Conservation (phyloP, 2,888 invertebrate species). For the Zonitis immaculata region DNA sequence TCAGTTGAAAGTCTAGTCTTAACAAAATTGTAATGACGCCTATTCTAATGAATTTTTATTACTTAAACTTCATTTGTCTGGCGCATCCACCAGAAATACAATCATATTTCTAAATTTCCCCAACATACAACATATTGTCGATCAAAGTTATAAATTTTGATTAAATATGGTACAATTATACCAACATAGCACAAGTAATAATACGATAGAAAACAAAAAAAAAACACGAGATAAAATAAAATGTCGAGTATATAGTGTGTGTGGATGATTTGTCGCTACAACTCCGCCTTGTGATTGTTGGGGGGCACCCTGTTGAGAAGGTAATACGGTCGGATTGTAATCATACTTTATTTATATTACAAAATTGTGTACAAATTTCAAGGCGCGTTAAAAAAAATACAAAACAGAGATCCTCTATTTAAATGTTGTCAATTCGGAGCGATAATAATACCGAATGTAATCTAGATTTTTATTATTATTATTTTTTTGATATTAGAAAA, state of each 20-base stretch:
- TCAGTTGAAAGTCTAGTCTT: conserved; percentile 24
- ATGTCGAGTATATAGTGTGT: background rate
- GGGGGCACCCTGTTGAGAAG: conserved; percentile 35
- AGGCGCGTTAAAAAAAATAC: background rate
- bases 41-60: background rate
- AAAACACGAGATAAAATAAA: background rate
- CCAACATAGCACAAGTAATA: too few species aligned
- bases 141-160: too few species aligned
- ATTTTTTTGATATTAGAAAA: too few species aligned
- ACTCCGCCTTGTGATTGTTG: conserved; percentile 39
- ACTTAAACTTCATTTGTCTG: background rate
- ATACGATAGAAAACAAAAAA: too few species aligned
- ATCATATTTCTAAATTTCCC: too few species aligned
- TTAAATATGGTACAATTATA: too few species aligned
- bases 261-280: conserved; percentile 37
- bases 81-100: background rate
- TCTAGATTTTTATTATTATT: background rate
- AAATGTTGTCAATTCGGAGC: background rate
- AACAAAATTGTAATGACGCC: background rate
- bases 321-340: conserved; percentile 41
- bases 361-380: conserved; percentile 5
- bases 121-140: too few species aligned
- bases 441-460: background rate
- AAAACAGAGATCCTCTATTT: background rate
- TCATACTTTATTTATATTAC: conserved; percentile 45